A percentile compares a stretch with the other conserved stretches of the same genome.
phyloP scores from a whole-genome alignment of 2,888 invertebrate species.

The Heliconius charithonia region DNA sequence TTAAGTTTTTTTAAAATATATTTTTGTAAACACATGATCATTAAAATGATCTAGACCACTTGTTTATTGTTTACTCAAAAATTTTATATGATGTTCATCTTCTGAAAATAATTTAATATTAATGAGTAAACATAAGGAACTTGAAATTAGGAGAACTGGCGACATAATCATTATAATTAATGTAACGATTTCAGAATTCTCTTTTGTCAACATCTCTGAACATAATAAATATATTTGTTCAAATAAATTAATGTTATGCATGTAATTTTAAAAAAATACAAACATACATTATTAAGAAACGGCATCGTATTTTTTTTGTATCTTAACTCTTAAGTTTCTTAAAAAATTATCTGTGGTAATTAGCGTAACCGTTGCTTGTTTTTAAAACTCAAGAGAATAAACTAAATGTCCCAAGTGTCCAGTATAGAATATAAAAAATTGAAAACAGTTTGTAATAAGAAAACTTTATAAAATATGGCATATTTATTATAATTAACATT shows the following conservation, averaged over 20 bases:
- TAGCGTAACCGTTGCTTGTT: constrained; percentile 9
- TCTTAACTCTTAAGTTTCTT: neutral
- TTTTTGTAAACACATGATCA: too few species aligned
- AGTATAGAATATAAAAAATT: neutral
- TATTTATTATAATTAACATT: neutral
- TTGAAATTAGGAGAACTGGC: too few species aligned
- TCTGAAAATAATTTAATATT: too few species aligned
- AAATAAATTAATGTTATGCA: neutral
- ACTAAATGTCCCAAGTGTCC: neutral
- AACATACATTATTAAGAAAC: too few species aligned
- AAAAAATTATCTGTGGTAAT: neutral
- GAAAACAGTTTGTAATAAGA: neutral
- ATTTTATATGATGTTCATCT: too few species aligned
- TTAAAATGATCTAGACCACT: too few species aligned
- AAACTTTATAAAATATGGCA: neutral
- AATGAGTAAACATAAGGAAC: too few species aligned
- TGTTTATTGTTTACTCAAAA: too few species aligned
- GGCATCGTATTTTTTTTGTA: neutral
- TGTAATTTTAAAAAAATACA: neutral
- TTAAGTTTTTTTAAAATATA: too few species aligned
- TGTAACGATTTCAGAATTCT: neutral
- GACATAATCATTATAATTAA: too few species aligned
- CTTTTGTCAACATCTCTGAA: neutral
- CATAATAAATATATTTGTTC: neutral
- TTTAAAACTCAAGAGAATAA: neutral